A percentile compares a stretch with the other conserved stretches of the same genome.
phyloP scores from a whole-genome alignment of 2,888 invertebrate genomes.

The Drosophila meridiana region DNA sequence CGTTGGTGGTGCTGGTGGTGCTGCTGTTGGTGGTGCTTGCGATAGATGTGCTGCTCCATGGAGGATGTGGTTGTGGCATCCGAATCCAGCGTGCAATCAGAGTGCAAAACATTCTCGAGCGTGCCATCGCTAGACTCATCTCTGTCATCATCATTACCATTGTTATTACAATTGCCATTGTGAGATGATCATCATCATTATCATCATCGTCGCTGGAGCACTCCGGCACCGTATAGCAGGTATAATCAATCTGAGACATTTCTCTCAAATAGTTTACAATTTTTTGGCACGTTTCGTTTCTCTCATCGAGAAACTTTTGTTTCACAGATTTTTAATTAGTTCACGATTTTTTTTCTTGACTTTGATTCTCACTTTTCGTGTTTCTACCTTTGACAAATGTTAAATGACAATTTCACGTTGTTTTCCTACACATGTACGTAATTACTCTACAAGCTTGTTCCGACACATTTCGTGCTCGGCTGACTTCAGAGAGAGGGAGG shows the following conservation, averaged over 20 bases:
- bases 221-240: constrained; percentile 84
- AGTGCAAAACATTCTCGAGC: constrained; percentile 58
- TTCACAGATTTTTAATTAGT: constrained; percentile 62
- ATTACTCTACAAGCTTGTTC: constrained; percentile 50
- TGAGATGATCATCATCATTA: constrained; percentile 20
- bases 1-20: constrained; percentile 47
- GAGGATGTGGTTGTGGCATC: constrained; percentile 78
- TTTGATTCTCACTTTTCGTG: constrained; percentile 17
- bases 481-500: constrained; percentile 27
- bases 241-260: constrained; percentile 83
- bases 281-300: constrained; percentile 13
- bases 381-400: constrained; percentile 55
- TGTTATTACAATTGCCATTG: constrained; percentile 18
- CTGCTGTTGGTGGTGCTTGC: constrained; percentile 48
- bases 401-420: constrained; percentile 63
- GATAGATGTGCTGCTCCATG: constrained; percentile 71
- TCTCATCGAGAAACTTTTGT: constrained; percentile 20
- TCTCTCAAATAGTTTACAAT: constrained; percentile 17
- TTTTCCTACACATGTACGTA: constrained; percentile 42
- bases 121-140: constrained; percentile 57
- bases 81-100: constrained; percentile 69
- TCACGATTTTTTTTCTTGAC: constrained; percentile 35
- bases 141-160: constrained; percentile 14
- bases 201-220: constrained; percentile 73
- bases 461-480: constrained; percentile 52